Base-by-base conservation (phyloP, 2,113 vertebrate genomes). In the Aegotheles bennettii region DNA sequence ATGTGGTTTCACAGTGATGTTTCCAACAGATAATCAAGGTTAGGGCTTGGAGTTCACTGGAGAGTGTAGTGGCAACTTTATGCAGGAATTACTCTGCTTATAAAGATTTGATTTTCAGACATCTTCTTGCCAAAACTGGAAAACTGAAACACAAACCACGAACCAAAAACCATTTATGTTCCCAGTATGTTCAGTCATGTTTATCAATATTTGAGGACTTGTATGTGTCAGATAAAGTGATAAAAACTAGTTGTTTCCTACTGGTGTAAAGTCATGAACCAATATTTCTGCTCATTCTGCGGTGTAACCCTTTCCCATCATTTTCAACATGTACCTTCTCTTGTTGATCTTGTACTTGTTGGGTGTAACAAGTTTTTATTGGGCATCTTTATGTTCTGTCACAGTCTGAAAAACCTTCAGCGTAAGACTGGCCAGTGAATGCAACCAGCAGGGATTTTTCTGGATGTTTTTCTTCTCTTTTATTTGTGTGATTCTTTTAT, bases 281-380 rank as follows among this genome's bases (percentile, higher is more conserved):
- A 31, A 11, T 38, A 65, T 4, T 85, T 38, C 28, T 38, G 16
- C 14, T 64, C 4, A 69, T 14, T 76, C 35, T 31, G 7, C 29
- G 63, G 33, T 8, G 11, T 5, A 53, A 75, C 4, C 3, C 3
- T 59, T 71, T 73, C 29, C 15, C 29, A 40, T 38, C 0, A 15
- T 57, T 90, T 74, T 70, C 48, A 68, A 4, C 23, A 54, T 15
- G 3, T 33, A 35, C 11, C 5, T 77, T 38, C 6, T 43, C 17
- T 47, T 1, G 0, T 10, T 54, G 13, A 11, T 81, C 8, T 69
- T 60, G 3, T 21, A 25, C 20, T 8, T 42, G 3, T n/a, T 38
- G 7, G 2, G 6, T 57, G 3, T 24, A 43, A 69, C 12, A 84
- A 31, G 11, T 25, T 69, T 67, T 47, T 40, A 2, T 43, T 2